Percentiles rank a stretch among this genome's conserved stretches.
These are phyloP conservation scores for Lateolabrax maculatus DNA, from an alignment of 2,797 vertebrate genomes.

Conservation along the genomic window DNA sequence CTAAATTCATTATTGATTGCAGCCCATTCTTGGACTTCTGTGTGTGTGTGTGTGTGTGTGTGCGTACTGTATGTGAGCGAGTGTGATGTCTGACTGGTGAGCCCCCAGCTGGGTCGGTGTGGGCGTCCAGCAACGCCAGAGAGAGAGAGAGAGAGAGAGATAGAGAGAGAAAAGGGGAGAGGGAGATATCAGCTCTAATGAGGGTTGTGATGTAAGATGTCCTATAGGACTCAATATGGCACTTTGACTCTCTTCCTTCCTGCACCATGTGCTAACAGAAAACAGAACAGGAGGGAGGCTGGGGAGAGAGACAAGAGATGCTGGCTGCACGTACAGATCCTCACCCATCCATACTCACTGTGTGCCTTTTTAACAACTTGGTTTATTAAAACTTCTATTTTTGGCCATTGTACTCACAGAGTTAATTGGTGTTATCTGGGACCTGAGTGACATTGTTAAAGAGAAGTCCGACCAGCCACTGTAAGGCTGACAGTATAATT, in stretches of 20 bases:
- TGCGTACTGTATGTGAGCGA: constrained; percentile 1
- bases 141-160: background rate
- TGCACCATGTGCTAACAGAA: constrained; percentile 11
- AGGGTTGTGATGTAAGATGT: constrained; percentile 51
- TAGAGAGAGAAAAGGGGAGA: background rate
- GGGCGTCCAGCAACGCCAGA: constrained; percentile 27
- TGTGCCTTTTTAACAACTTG: background rate
- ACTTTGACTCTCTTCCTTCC: constrained; percentile 11
- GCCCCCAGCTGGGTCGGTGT: constrained; percentile 43
- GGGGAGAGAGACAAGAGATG: background rate
- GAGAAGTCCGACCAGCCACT: background rate
- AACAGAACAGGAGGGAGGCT: background rate
- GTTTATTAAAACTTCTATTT: background rate
- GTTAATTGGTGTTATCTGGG: background rate
- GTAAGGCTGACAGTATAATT: background rate
- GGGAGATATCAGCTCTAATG: constrained; percentile 43
- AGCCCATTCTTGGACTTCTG: constrained; percentile 14
- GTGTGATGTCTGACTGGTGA: constrained; percentile 33
- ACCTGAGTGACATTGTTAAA: background rate
- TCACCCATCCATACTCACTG: background rate
- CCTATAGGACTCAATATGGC: constrained; percentile 32
- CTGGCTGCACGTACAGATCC: background rate
- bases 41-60: background rate
- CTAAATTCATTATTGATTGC: constrained; percentile 32
- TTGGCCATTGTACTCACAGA: background rate